phyloP scores from a whole-genome alignment of 2,888 invertebrate species.

The Ryuthela nishihirai region DNA sequence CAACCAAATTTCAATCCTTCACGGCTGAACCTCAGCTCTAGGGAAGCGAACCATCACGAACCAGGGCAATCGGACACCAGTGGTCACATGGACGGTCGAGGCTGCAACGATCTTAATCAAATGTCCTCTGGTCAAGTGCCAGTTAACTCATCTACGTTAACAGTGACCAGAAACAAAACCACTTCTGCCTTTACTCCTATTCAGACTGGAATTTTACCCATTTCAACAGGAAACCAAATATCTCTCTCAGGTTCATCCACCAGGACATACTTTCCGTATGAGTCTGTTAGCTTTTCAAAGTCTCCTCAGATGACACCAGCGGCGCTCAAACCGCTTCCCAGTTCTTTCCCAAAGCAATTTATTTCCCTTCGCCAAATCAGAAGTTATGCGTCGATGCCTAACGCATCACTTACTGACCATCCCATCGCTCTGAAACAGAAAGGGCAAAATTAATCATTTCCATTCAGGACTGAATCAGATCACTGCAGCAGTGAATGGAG shows the following conservation, averaged over 20 bases:
- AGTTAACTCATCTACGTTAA: conserved; percentile 23
- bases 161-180: conserved; percentile 34
- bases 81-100: conserved; percentile 7
- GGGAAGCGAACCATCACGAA: conserved; percentile 9
- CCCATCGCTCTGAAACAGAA: conserved; percentile 40
- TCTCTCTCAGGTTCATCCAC: conserved; percentile 40
- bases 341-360: conserved; percentile 82
- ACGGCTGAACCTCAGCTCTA: conserved; percentile 17
- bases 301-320: conserved; percentile 7
- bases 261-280: conserved; percentile 66
- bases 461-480: too few species aligned
- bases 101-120: conserved; percentile 13
- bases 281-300: conserved; percentile 65
- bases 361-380: conserved; percentile 94
- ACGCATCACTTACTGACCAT: conserved; percentile 29
- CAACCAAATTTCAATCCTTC: conserved; percentile 19
- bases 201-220: conserved; percentile 52
- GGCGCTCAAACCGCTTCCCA: conserved; percentile 43
- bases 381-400: conserved; percentile 88
- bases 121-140: conserved; percentile 29
- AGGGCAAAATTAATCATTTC: conserved; percentile 26
- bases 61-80: conserved; percentile 24
- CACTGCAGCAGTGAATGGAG: too few species aligned
- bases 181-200: conserved; percentile 84
- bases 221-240: conserved; percentile 32